phyloP scores from a whole-genome alignment of 2,113 vertebrate species.

The Psammodynastes pulverulentus region DNA sequence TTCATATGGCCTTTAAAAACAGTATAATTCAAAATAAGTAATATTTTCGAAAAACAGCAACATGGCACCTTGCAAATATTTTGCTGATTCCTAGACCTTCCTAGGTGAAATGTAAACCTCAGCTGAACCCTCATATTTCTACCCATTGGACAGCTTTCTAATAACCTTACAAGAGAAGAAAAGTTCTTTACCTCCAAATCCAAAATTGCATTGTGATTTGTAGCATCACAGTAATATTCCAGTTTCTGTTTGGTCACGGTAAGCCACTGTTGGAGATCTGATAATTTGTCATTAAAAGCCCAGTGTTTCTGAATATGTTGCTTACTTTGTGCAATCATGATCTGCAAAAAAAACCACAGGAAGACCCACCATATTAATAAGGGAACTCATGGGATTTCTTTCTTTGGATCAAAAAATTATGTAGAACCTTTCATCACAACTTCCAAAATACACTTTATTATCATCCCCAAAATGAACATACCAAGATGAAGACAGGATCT shows the following conservation, averaged over 20 bases:
- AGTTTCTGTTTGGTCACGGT: constrained; percentile 72
- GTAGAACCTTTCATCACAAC: background rate
- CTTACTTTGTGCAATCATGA: constrained; percentile 61
- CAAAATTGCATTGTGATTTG: constrained; percentile 51
- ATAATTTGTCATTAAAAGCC: constrained; percentile 74
- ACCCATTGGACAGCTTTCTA: background rate
- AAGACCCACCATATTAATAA: background rate
- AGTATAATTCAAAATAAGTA: background rate
- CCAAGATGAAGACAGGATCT: background rate
- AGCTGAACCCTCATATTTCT: background rate
- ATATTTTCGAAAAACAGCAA: background rate
- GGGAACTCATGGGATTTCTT: background rate
- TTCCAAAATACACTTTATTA: background rate
- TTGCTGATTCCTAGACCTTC: background rate
- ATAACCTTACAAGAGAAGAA: background rate
- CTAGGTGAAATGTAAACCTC: background rate
- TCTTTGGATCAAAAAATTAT: background rate
- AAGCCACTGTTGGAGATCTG: constrained; percentile 82
- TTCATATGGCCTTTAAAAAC: background rate
- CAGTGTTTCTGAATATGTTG: constrained; percentile 72
- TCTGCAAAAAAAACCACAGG: constrained; percentile 44
- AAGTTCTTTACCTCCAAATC: constrained; percentile 76
- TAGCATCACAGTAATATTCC: constrained; percentile 61
- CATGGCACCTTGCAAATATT: background rate
- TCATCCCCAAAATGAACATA: background rate